Evolutionary conservation across 2,888 invertebrate species (phyloP).

Genomic region (Oegoconia quadripuncta): DNA sequence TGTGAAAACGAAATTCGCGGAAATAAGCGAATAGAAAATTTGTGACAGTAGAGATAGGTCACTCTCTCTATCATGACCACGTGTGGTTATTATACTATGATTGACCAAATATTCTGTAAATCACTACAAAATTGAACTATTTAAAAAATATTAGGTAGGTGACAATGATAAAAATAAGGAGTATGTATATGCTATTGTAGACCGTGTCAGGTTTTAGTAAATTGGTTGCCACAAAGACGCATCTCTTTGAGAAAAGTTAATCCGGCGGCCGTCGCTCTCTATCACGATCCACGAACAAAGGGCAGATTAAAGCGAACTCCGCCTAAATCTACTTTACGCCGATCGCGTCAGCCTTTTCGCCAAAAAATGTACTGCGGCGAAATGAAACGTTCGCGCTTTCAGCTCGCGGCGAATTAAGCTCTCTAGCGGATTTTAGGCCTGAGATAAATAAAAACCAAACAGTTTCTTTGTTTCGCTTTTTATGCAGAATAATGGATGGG

Average conservation of each 20-base stretch:
- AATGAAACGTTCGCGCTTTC: not conserved
- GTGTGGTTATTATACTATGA: no score
- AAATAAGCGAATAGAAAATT: no score
- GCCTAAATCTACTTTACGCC: constrained; percentile 5
- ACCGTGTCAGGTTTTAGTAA: no score
- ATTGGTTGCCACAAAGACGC: constrained; percentile 20
- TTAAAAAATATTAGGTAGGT: no score
- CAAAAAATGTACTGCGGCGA: constrained; percentile 3
- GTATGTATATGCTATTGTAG: no score
- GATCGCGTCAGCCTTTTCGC: constrained; percentile 8
- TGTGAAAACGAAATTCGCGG: no score
- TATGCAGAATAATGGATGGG: not conserved
- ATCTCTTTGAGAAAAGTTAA: constrained; percentile 22
- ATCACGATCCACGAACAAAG: constrained; percentile 16
- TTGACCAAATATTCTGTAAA: no score
- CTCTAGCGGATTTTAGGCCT: not conserved
- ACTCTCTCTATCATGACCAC: no score
- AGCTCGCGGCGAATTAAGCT: not conserved
- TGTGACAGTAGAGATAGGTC: no score
- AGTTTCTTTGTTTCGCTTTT: not conserved
- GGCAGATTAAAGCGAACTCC: constrained; percentile 13
- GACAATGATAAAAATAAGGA: no score
- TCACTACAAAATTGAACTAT: no score
- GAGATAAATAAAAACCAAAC: not conserved
- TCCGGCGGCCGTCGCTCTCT: constrained; percentile 12